A percentile compares a stretch with the other conserved stretches of the same genome.
Evolutionary conservation across 2,888 invertebrate genomes (phyloP).

Genomic region (Imbricaverruca yamaguchii): DNA sequence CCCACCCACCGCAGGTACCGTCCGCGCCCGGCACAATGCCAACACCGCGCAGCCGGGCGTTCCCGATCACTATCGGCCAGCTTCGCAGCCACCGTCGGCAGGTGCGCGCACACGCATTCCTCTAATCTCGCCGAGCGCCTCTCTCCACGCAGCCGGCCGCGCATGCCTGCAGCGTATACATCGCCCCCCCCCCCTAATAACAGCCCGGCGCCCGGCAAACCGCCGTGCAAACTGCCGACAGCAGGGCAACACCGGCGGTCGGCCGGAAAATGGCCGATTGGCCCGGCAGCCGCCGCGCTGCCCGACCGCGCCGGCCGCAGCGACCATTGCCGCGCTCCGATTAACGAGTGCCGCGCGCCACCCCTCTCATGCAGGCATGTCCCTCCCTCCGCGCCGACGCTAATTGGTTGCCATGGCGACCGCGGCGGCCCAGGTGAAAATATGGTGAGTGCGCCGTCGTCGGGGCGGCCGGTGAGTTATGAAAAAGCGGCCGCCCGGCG

Average conservation of each 20-base stretch:
- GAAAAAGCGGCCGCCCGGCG: neutral
- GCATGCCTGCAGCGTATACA: neutral
- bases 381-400: neutral
- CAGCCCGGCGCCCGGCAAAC: neutral
- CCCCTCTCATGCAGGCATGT: conserved; percentile 6
- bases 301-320: neutral
- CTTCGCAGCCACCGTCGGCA: neutral
- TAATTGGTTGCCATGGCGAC: conserved; percentile 16
- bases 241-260: neutral
- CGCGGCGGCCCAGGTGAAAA: conserved; percentile 2
- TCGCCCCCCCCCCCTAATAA: neutral
- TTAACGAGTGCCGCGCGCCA: neutral
- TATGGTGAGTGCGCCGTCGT: neutral
- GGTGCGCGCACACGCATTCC: no score
- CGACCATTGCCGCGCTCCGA: neutral
- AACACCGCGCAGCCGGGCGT: neutral
- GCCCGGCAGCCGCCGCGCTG: neutral
- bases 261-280: neutral
- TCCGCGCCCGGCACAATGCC: neutral
- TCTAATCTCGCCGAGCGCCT: no score
- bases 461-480: neutral
- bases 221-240: neutral
- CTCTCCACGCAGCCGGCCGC: neutral
- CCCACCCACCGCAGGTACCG: neutral
- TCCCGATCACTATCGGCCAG: neutral